These are phyloP conservation scores for Smithornis capensis DNA, from an alignment of 2,113 vertebrate species.

Conservation along the genomic window DNA sequence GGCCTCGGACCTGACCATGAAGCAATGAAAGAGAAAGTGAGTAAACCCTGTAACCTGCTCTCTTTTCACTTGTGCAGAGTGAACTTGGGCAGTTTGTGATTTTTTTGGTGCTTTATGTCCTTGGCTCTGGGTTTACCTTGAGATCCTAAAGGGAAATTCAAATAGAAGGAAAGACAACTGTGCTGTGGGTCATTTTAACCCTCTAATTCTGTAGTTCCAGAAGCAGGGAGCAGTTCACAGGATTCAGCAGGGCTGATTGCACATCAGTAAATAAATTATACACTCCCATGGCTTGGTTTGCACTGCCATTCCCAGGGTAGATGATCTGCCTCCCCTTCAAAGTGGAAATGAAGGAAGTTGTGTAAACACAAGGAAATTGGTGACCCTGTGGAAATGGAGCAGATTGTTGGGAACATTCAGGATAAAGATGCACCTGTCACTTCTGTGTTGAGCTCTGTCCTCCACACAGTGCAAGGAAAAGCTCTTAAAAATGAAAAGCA, in stretches of 20 bases:
- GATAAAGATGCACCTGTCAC: not conserved
- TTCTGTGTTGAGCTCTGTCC: not conserved
- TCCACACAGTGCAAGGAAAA: not conserved
- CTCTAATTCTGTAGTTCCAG: not conserved
- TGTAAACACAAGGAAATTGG: slow-evolving; percentile 35
- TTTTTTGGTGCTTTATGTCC: not conserved
- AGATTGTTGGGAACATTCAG: not conserved
- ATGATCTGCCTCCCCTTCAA: slow-evolving; percentile 26
- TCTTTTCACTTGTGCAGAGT: not conserved
- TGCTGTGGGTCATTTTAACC: not conserved
- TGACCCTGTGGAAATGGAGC: not conserved
- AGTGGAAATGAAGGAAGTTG: slow-evolving; percentile 44
- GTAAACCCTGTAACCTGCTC: not conserved
- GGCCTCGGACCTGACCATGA: slow-evolving; percentile 84
- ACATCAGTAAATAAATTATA: not conserved
- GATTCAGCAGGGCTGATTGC: not conserved
- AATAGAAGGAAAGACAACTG: not conserved
- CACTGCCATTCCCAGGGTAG: slow-evolving; percentile 35
- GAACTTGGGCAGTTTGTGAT: not conserved
- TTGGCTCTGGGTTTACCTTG: not conserved
- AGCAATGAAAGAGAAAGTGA: slow-evolving; percentile 80
- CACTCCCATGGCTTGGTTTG: slow-evolving; percentile 12
- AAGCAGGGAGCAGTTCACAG: not conserved
- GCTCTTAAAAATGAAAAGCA: slow-evolving; percentile 4
- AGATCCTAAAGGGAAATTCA: not conserved